A percentile compares a stretch with the other conserved stretches of the same genome.
Conservation (phyloP, 2,888 invertebrate species). For the Macrosoma leucophasiata region DNA sequence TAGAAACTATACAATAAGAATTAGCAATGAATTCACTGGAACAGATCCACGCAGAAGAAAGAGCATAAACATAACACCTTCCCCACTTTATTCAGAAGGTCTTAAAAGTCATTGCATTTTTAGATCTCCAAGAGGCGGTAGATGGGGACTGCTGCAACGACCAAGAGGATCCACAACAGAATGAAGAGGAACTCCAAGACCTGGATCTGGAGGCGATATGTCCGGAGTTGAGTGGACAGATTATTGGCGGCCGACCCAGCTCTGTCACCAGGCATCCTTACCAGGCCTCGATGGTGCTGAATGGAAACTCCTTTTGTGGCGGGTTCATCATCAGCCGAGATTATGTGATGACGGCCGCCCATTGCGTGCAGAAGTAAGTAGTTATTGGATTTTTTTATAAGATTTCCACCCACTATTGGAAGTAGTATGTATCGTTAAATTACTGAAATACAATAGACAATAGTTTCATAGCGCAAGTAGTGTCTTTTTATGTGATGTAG, state of each 20-base stretch:
- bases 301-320: constrained; percentile 67
- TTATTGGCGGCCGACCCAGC: constrained; percentile 60
- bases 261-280: constrained; percentile 58
- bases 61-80: too few relatives aligned
- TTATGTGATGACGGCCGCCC: constrained; percentile 63
- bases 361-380: constrained; percentile 67
- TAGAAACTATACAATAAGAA: background rate
- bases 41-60: too few relatives aligned
- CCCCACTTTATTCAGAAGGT: too few relatives aligned
- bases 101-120: constrained; percentile 23
- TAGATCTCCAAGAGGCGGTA: constrained; percentile 55
- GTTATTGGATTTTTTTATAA: constrained; percentile 2
- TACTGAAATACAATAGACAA: too few relatives aligned
- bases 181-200: constrained; percentile 38
- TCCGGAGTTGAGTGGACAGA: constrained; percentile 63
- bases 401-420: constrained; percentile 7
- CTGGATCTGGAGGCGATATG: constrained; percentile 51
- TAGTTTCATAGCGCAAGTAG: too few relatives aligned
- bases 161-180: constrained; percentile 26
- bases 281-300: constrained; percentile 60
- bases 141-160: constrained; percentile 40
- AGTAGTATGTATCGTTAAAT: too few relatives aligned
- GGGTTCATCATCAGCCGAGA: constrained; percentile 62
- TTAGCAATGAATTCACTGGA: too few relatives aligned
- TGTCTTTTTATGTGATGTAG: too few relatives aligned